These are phyloP conservation scores for Eleginops maclovinus DNA, from an alignment of 2,113 vertebrate species.

Conservation along the genomic window DNA sequence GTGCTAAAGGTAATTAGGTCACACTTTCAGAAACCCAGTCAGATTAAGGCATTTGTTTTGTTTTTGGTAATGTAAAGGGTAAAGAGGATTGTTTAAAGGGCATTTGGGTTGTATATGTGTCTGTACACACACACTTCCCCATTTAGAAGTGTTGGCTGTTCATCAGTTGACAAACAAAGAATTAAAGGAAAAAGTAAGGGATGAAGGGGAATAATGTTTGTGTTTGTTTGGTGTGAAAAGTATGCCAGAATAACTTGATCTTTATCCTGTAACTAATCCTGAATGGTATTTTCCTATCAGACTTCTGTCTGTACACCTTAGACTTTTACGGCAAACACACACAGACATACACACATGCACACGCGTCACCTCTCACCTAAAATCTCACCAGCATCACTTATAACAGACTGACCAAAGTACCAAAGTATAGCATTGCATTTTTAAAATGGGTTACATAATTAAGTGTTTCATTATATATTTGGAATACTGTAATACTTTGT, in stretches of 20 bases:
- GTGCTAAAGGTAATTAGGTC: no score
- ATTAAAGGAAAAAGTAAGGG: neutral
- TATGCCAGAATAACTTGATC: constrained; percentile 53
- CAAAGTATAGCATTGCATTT: no score
- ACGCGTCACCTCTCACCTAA: neutral
- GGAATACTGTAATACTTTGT: no score
- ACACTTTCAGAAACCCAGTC: no score
- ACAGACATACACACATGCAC: constrained; percentile 8
- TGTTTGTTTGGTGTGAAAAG: constrained; percentile 57
- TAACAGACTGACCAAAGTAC: no score
- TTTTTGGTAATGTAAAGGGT: no score
- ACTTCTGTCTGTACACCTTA: constrained; percentile 50
- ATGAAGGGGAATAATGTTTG: constrained; percentile 25
- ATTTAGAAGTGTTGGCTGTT: constrained; percentile 3
- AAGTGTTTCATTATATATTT: no score
- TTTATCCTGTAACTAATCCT: constrained; percentile 66
- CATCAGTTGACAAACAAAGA: constrained; percentile 27
- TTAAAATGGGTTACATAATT: no score
- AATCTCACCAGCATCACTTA: no score
- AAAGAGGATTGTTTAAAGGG: no score
- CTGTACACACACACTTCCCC: neutral
- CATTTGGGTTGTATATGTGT: neutral
- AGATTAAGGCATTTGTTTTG: no score
- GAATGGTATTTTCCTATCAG: constrained; percentile 75
- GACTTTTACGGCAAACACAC: constrained; percentile 24